Evolutionary conservation across 1,140 invertebrate genomes (phyloP).

Genomic region (Drosophila burlai): DNA sequence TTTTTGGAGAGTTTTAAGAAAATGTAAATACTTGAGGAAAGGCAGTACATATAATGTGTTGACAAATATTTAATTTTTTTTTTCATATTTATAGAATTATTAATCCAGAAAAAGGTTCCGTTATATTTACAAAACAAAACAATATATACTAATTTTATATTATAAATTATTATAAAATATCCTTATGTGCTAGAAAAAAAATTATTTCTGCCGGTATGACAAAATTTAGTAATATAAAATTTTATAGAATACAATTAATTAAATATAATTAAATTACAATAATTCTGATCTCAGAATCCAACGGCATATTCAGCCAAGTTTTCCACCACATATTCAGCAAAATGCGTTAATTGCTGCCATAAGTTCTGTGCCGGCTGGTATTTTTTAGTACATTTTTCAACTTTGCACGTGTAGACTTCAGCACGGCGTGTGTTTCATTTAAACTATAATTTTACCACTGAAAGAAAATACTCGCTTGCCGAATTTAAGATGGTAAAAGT

Average conservation of each 20-base stretch:
- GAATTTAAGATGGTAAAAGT: conserved; percentile 67
- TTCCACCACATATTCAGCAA: neutral
- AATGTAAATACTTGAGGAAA: too few relatives aligned
- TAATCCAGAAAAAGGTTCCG: neutral
- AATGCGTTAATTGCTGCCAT: neutral
- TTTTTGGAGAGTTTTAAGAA: neutral
- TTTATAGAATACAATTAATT: neutral
- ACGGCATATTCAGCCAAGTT: neutral
- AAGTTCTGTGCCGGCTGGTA: conserved; percentile 2
- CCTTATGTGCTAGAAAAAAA: neutral
- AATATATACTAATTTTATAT: neutral
- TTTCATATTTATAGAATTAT: neutral
- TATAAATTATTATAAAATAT: neutral
- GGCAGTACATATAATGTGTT: neutral
- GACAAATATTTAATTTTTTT: too few relatives aligned
- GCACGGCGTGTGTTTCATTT: conserved; percentile 47
- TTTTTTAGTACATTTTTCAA: conserved; percentile 12
- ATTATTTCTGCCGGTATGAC: neutral
- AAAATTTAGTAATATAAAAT: neutral
- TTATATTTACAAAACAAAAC: neutral
- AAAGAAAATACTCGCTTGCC: neutral
- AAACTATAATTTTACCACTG: conserved; percentile 26
- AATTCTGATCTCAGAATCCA: neutral
- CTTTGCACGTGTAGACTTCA: conserved; percentile 15
- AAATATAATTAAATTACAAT: neutral